These are phyloP conservation scores for Aphelenchoides bicaudatus DNA, from an alignment of 2,888 invertebrate species.

Conservation along the genomic window DNA sequence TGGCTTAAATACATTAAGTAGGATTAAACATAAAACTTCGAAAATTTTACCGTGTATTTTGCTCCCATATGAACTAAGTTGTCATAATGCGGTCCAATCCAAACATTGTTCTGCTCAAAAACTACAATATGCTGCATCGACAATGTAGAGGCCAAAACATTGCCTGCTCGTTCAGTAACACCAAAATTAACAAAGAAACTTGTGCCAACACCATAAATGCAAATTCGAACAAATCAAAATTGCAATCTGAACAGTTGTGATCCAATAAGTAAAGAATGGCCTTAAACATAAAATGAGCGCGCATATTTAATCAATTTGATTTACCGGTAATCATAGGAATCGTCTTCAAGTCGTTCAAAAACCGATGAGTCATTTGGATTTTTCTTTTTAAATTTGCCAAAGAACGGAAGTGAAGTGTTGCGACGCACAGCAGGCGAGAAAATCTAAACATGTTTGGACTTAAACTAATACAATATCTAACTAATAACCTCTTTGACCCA, in stretches of 20 bases:
- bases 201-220: constrained; percentile 83
- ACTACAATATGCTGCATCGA: constrained; percentile 87
- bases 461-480: too few relatives aligned
- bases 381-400: constrained; percentile 20
- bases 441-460: too few relatives aligned
- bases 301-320: too few relatives aligned
- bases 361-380: constrained; percentile 7
- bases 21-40: too few relatives aligned
- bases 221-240: constrained; percentile 82
- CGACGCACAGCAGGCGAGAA: too few relatives aligned
- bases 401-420: constrained; percentile 27
- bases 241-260: constrained; percentile 88
- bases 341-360: background rate
- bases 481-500: too few relatives aligned
- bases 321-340: constrained; percentile 63
- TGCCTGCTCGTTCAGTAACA: constrained; percentile 33
- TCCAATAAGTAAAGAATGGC: constrained; percentile 98
- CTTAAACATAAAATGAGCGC: too few relatives aligned
- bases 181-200: constrained; percentile 30
- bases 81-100: constrained; percentile 91
- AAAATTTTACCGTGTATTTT: too few relatives aligned
- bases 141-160: constrained; percentile 64
- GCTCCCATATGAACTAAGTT: constrained; percentile 96
- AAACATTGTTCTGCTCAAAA: constrained; percentile 90
- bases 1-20: too few relatives aligned